Conservation (phyloP, 2,888 invertebrate genomes). For the Diplolepis rosae region DNA sequence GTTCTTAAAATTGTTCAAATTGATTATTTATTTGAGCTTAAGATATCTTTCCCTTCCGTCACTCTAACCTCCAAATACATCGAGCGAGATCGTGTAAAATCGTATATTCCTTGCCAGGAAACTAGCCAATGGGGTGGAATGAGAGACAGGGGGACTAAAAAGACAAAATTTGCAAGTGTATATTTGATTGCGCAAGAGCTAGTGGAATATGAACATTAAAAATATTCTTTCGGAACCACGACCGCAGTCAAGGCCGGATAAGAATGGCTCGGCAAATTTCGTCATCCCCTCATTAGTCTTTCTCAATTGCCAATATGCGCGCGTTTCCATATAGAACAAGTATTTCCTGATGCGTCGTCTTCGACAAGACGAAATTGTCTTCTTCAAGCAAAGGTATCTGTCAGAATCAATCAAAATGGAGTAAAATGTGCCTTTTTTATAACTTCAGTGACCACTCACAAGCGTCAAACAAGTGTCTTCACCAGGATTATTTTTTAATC, state of each 20-base stretch:
- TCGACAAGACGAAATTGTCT: neutral
- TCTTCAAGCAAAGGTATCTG: neutral
- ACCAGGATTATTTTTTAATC: neutral
- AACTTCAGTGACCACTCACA: constrained; percentile 23
- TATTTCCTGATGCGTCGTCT: constrained; percentile 30
- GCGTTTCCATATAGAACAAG: constrained; percentile 31
- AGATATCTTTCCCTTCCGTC: too few relatives aligned
- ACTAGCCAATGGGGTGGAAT: too few relatives aligned
- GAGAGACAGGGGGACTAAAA: too few relatives aligned
- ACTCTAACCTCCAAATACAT: too few relatives aligned
- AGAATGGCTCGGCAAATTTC: constrained; percentile 68
- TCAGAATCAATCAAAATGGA: neutral
- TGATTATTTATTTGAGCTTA: too few relatives aligned
- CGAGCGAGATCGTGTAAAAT: too few relatives aligned
- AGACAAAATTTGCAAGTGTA: too few relatives aligned
- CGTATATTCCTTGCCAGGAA: too few relatives aligned
- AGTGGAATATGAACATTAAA: neutral
- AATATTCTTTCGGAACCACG: neutral
- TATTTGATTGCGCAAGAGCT: neutral
- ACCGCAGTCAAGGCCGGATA: constrained; percentile 64
- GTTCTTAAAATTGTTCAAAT: too few relatives aligned
- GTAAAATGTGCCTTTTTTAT: neutral
- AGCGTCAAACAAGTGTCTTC: neutral
- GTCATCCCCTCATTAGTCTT: constrained; percentile 51
- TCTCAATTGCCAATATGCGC: constrained; percentile 53